Percentiles rank a stretch among this genome's conserved stretches.
These are phyloP conservation scores for Athalia circularis DNA, from an alignment of 2,888 invertebrate genomes.

Conservation along the genomic window DNA sequence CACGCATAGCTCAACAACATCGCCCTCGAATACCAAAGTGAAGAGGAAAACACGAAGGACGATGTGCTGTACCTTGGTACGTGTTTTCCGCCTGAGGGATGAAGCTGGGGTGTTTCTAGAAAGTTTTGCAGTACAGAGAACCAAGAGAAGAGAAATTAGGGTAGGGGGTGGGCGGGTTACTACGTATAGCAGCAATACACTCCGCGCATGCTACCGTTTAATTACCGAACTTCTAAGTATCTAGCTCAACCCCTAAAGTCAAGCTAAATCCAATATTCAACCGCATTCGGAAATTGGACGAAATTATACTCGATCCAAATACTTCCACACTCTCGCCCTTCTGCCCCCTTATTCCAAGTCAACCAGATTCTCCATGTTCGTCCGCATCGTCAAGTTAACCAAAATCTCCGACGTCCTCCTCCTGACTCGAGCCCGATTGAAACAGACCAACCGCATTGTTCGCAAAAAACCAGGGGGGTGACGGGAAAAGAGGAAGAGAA, in stretches of 20 bases:
- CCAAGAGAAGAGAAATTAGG: neutral
- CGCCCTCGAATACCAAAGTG: too few species aligned
- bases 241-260: neutral
- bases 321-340: neutral
- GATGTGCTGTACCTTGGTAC: too few species aligned
- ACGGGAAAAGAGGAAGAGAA: too few species aligned
- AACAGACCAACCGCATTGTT: too few species aligned
- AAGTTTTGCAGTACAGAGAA: neutral
- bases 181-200: neutral
- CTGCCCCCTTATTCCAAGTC: neutral
- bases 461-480: too few species aligned
- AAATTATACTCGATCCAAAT: conserved; percentile 1
- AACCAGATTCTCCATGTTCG: neutral
- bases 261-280: too few species aligned
- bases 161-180: neutral
- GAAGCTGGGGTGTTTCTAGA: neutral
- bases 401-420: too few species aligned
- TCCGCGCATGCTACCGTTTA: neutral
- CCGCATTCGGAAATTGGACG: conserved; percentile 31
- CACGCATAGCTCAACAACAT: too few species aligned
- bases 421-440: too few species aligned
- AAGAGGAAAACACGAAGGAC: too few species aligned
- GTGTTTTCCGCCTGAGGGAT: neutral
- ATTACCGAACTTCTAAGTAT: conserved; percentile 2
- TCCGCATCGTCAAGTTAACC: too few species aligned